Percentiles rank a stretch among this genome's conserved stretches.
Conservation (phyloP, 2,113 vertebrate species). For the Beaufortia kweichowensis region DNA sequence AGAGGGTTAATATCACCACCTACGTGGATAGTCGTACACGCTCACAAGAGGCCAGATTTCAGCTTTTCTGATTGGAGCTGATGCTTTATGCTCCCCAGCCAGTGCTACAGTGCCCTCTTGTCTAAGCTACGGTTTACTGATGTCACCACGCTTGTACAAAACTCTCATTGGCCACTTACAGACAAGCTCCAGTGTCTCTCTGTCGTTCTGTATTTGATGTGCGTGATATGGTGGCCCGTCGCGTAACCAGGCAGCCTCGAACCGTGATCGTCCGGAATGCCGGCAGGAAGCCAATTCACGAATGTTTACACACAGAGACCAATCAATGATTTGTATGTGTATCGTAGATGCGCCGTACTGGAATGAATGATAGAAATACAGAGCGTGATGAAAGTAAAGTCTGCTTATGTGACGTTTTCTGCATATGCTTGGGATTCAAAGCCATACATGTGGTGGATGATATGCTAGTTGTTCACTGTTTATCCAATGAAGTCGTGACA, state of each 20-base stretch:
- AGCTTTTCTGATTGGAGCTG: conserved; percentile 25
- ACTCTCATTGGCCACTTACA: conserved; percentile 37
- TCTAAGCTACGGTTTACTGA: conserved; percentile 28
- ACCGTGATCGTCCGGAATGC: conserved; percentile 20
- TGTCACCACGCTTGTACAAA: conserved; percentile 48
- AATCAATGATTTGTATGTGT: conserved; percentile 26
- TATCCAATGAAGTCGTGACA: conserved; percentile 20
- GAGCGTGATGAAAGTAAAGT: conserved; percentile 6
- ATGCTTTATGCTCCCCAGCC: conserved; percentile 10
- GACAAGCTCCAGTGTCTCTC: conserved; percentile 33
- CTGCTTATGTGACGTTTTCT: conserved; percentile 28
- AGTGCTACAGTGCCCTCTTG: conserved; percentile 31
- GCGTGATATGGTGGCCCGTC: conserved; percentile 33
- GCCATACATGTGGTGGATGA: conserved; percentile 21
- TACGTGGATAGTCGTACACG: background rate
- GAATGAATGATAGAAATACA: conserved; percentile 23
- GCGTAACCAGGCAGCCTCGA: conserved; percentile 29
- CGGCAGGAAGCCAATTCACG: background rate
- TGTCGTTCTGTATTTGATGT: conserved; percentile 45
- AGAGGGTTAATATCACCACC: conserved; percentile 74
- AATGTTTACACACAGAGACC: conserved; percentile 1
- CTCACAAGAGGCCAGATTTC: background rate
- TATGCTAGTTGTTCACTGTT: conserved; percentile 32
- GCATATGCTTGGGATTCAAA: conserved; percentile 33
- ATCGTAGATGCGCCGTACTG: conserved; percentile 3